These are phyloP conservation scores for Falcaria lacertinaria DNA, from an alignment of 2,888 invertebrate genomes.

Conservation along the genomic window DNA sequence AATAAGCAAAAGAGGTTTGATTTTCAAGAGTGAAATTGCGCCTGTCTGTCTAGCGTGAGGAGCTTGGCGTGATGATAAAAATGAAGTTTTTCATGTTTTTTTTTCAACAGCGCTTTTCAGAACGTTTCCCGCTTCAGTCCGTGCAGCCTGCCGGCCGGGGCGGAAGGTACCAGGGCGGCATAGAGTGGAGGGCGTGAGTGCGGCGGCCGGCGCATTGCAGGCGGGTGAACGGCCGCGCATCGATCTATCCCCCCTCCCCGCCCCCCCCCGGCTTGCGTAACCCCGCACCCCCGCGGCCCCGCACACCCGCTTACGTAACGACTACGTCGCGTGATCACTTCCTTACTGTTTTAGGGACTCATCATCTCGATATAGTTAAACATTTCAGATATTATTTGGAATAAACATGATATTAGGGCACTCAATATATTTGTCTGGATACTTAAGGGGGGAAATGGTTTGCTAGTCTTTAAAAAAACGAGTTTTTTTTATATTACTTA, in stretches of 20 bases:
- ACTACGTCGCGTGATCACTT: slow-evolving; percentile 60
- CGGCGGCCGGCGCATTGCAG: slow-evolving; percentile 68
- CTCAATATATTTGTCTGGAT: too few relatives aligned
- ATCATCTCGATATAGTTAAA: slow-evolving; percentile 2
- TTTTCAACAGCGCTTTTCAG: too few relatives aligned
- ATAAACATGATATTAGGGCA: slow-evolving; percentile 1
- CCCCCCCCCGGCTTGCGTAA: slow-evolving; percentile 72
- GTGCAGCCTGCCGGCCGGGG: slow-evolving; percentile 30
- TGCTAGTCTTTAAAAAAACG: too few relatives aligned
- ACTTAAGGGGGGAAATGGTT: too few relatives aligned
- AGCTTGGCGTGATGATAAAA: too few relatives aligned
- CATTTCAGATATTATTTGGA: background rate
- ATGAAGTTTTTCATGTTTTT: too few relatives aligned
- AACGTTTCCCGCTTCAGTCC: slow-evolving; percentile 22
- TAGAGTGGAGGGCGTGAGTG: slow-evolving; percentile 30
- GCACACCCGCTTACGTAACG: slow-evolving; percentile 67
- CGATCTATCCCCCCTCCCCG: slow-evolving; percentile 50
- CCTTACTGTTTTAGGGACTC: slow-evolving; percentile 30
- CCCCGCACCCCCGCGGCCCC: slow-evolving; percentile 45
- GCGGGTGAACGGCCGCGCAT: slow-evolving; percentile 78
- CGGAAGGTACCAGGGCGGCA: slow-evolving; percentile 58
- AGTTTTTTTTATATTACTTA: too few relatives aligned
- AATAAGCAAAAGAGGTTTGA: too few relatives aligned
- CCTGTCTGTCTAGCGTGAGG: too few relatives aligned
- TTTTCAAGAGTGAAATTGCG: too few relatives aligned